phyloP scores from a whole-genome alignment of 2,797 vertebrate genomes.

The Amblyopsis hoosieri region DNA sequence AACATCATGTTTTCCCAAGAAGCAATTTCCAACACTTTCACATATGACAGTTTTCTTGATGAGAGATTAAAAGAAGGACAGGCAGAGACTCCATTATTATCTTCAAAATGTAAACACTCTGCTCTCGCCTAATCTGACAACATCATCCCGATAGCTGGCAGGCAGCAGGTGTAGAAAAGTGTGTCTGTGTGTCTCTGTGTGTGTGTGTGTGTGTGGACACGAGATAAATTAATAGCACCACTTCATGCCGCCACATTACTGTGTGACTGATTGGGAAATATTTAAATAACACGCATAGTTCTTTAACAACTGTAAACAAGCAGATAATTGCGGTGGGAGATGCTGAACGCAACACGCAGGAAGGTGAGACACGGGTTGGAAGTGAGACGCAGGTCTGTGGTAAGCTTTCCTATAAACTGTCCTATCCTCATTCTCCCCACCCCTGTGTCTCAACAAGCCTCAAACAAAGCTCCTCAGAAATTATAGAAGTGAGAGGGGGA shows the following conservation, averaged over 20 bases:
- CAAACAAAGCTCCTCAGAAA: too few species aligned
- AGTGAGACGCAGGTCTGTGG: too few species aligned
- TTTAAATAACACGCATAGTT: background rate
- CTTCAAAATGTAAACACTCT: background rate
- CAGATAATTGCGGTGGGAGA: too few species aligned
- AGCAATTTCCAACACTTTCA: background rate
- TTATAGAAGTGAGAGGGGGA: background rate
- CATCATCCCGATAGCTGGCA: background rate
- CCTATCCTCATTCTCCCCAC: too few species aligned
- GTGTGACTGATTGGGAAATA: background rate
- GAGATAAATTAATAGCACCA: too few species aligned
- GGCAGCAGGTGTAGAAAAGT: background rate
- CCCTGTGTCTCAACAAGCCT: too few species aligned
- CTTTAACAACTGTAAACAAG: too few species aligned
- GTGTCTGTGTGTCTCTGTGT: slow-evolving; percentile 5
- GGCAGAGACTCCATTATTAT: background rate
- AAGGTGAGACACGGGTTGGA: too few species aligned
- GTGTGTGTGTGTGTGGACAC: background rate
- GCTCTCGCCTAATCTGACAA: background rate
- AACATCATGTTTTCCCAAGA: background rate
- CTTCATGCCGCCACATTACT: background rate
- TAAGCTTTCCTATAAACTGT: too few species aligned
- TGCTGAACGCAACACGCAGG: too few species aligned
- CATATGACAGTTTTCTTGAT: background rate
- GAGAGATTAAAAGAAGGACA: background rate